Conservation (phyloP, 2,888 invertebrate genomes). For the Odontocolon sp. region DNA sequence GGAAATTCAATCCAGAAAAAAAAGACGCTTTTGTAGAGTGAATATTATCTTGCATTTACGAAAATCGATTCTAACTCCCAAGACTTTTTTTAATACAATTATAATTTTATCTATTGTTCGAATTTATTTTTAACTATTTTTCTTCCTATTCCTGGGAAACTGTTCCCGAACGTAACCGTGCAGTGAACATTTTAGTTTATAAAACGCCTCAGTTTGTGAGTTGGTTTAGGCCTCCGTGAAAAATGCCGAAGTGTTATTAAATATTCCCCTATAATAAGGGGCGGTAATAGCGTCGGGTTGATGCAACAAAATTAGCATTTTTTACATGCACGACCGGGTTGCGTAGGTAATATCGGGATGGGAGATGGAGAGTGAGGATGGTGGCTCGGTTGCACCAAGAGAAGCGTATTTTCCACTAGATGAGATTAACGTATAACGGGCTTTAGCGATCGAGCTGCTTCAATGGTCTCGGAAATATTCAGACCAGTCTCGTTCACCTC, state of each 20-base stretch:
- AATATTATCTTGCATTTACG: background rate
- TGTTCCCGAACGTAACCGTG: too few relatives aligned
- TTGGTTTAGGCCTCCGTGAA: conserved; percentile 34
- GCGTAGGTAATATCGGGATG: conserved; percentile 67
- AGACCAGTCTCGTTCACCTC: conserved; percentile 6
- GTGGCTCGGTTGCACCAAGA: conserved; percentile 39
- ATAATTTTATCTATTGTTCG: too few relatives aligned
- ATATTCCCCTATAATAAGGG: conserved; percentile 59
- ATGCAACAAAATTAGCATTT: conserved; percentile 74
- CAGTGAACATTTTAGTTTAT: too few relatives aligned
- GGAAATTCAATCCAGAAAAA: background rate
- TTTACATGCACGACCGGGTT: conserved; percentile 69
- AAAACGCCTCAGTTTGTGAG: too few relatives aligned
- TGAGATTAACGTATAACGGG: conserved; percentile 72
- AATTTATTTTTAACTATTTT: too few relatives aligned
- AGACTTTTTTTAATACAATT: too few relatives aligned
- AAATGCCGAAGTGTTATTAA: conserved; percentile 54
- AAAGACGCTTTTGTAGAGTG: background rate
- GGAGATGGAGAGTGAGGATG: conserved; percentile 54
- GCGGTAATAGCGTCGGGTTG: conserved; percentile 58
- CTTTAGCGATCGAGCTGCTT: conserved; percentile 65
- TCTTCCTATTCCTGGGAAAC: too few relatives aligned
- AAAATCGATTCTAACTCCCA: too few relatives aligned
- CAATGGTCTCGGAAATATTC: conserved; percentile 48
- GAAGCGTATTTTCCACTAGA: conserved; percentile 64